Base-by-base conservation (phyloP, 2,113 vertebrate species). In the Scopus umbretta region DNA sequence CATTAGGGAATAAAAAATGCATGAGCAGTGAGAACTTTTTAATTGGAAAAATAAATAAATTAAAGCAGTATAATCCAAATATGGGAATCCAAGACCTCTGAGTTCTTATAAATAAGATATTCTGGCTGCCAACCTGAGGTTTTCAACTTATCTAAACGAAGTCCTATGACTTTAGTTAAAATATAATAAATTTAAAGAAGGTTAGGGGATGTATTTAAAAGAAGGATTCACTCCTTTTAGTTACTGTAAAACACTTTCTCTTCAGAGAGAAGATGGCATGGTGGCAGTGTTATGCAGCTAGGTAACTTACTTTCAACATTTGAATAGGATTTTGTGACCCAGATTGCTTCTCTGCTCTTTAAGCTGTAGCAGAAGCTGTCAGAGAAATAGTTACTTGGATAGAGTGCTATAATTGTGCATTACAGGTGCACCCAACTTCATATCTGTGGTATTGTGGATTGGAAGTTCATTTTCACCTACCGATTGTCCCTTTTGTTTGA, bases 31-130 rank as follows among this genome's bases (percentile, higher is more conserved):
- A 92, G 82, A 92, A 78, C 29, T 90, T 97, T 87, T 96, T 97
- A 97, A 97, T 97, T 96, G 91, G 62, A 92, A 95, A 97, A 96
- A 93, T 95, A 97, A 97, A 96, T 95, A 95, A 96, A 86, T 96
- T 86, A 96, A 95, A 92, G 72, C 66, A 86, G 40, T 45, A 15
- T 71, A 55, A 45, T 88, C 88, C 65, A 90, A 94, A 75, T 65
- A 68, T 21, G 80, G 70, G 80, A 84, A 78, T 75, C 43, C 19
- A 80, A 82, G 91, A 88, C 40, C 19, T 84, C 26, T 4, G 61
- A 97, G 91, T 65, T 90, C 43, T 97, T 94, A 73, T 65, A 55
- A 93, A 83, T 94, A 93, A 97, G 68, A 66, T 63, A 85, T 88
- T 91, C 34, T 78, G 80, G 70, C 82, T 97, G 90, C 94, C 75